A percentile compares a stretch with the other conserved stretches of the same genome.
Evolutionary conservation across 2,113 vertebrate genomes (phyloP).

Genomic region (Paracanthobrama guichenoti): DNA sequence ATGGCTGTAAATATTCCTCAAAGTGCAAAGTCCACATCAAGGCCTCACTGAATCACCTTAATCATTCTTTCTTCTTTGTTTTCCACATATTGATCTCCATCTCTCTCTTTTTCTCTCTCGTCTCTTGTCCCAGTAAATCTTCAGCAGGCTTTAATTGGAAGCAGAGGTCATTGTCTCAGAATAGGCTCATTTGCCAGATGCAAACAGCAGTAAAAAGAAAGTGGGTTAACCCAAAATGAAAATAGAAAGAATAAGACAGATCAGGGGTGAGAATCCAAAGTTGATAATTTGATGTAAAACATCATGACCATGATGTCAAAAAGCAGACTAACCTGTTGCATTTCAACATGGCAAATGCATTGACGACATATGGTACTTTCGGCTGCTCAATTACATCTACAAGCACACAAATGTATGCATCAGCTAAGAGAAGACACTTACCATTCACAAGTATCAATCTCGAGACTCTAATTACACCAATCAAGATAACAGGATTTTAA

Average conservation of each 20-base stretch:
- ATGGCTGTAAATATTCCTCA: constrained; percentile 36
- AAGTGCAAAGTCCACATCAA: constrained; percentile 22
- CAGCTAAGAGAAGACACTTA: constrained; percentile 44
- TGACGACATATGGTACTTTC: not conserved
- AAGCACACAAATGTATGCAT: not conserved
- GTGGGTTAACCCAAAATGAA: constrained; percentile 26
- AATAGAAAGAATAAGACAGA: not conserved
- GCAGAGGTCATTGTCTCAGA: constrained; percentile 33
- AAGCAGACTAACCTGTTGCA: not conserved
- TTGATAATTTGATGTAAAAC: not conserved
- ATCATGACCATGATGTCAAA: not conserved
- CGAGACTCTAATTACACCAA: constrained; percentile 68
- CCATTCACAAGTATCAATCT: constrained; percentile 56
- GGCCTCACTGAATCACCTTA: constrained; percentile 15
- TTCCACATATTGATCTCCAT: constrained; percentile 21
- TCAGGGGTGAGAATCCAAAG: not conserved
- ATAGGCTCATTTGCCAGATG: constrained; percentile 29
- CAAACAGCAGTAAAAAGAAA: constrained; percentile 31
- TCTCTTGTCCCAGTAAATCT: constrained; percentile 18
- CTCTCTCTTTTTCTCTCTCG: constrained; percentile 25
- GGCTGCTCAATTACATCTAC: not conserved
- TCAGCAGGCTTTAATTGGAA: constrained; percentile 30
- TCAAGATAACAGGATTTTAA: constrained; percentile 68
- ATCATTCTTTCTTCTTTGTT: constrained; percentile 35
- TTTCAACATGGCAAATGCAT: not conserved